Evolutionary conservation across 2,797 vertebrate species (phyloP), one percentile per base, ranked within the genome.

Genomic region (Dermochelys coriacea): DNA sequence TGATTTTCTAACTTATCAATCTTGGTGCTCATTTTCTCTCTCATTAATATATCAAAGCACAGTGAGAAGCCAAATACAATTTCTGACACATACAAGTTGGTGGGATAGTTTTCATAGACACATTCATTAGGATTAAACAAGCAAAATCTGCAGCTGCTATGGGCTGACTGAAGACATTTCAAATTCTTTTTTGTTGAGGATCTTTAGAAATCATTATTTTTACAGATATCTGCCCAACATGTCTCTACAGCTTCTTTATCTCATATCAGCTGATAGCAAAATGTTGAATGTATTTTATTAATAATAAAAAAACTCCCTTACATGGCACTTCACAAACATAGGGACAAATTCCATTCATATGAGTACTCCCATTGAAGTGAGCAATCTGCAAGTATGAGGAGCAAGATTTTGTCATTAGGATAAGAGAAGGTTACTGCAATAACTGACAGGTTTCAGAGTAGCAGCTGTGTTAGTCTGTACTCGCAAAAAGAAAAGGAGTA

Each of bases 101-200:
- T 1, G 11, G 86, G 71, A 68, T 31, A 71, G 15, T 85, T 95
- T 84, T 83, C 84, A 87, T 84, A 93, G n/a, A 91, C 45, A 93
- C 77, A 50, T 85, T 97, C 49, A 16, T 94, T 94, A 82, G 87
- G 93, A 93, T 84, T 90, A 94, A 55, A 83, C 84, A 82, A 92
- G 88, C n/a, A 94, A 90, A 94, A 93, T 89, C 90, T 93, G 88
- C 93, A 97, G 95, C 92, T 97, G 94, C 55, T 84, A 3, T 9
- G 4, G 86, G 57, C 45, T 95, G 95, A 93, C 85, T 95, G 95
- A 96, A 96, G 57, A 86, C 75, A 45, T 97, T 97, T 94, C 94
- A 97, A 89, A 64, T 57, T 84, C 83, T 71, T 95, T 96, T 97
- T 84, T 96, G 92, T 95, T 96, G 92, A 96, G 93, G 95, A 95